A percentile compares a stretch with the other conserved stretches of the same genome.
These are phyloP conservation scores for Trididemnum clinides DNA, from an alignment of 23 tunicate genomes.

Conservation along the genomic window DNA sequence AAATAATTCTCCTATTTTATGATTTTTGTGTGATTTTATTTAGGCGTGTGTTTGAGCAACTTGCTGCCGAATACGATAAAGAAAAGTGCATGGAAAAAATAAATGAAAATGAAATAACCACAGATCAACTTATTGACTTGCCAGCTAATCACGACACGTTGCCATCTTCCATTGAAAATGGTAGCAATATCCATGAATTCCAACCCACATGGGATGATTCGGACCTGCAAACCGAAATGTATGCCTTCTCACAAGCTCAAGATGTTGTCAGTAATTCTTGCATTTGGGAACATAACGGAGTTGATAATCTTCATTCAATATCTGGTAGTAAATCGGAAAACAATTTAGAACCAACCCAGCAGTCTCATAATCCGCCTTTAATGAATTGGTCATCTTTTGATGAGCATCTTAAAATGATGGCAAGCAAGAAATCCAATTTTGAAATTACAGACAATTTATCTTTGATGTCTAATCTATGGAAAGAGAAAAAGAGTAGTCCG, in stretches of 20 bases:
- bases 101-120: background rate
- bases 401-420: slow-evolving; percentile 3
- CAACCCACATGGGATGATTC: slow-evolving; percentile 89
- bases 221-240: slow-evolving; percentile 50
- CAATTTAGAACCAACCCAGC: background rate
- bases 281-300: background rate
- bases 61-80: slow-evolving; percentile 67
- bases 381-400: slow-evolving; percentile 61
- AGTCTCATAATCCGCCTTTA: background rate
- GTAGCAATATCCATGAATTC: background rate
- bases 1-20: background rate
- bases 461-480: too few relatives aligned
- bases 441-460: too few relatives aligned
- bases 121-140: background rate
- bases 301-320: background rate
- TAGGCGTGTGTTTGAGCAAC: slow-evolving; percentile 74
- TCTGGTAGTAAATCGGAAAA: too few relatives aligned
- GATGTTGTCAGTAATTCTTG: background rate
- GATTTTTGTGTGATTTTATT: background rate
- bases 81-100: background rate
- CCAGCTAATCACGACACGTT: background rate
- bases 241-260: background rate
- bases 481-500: too few relatives aligned
- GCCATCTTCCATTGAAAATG: background rate
- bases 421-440: too few relatives aligned